Evolutionary conservation across 2,797 vertebrate genomes (phyloP), one percentile per base, ranked within the genome.

Genomic region (Phrynocephalus vlangalii): DNA sequence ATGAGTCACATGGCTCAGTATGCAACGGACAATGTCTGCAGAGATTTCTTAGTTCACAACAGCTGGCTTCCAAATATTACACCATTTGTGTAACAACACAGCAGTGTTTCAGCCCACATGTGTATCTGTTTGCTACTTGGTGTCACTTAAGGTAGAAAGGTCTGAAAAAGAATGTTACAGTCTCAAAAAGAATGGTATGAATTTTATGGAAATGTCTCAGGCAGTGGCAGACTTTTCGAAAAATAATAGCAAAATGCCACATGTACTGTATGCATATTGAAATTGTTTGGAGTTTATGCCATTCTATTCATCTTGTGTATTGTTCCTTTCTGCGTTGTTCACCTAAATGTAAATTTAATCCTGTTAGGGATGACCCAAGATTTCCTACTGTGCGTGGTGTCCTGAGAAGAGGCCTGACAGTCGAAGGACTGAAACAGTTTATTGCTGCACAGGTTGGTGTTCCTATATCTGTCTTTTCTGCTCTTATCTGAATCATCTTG

Each of bases 301-400:
- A 26, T 79, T 63, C 52, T 26, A 3, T 16, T 77, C 26, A 67
- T 30, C 7, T 10, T 50, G 22, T 79, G 75, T 8, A 6, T 20
- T 48, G 1, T n/a, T 13, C 8, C 82, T 91, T 66, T 80, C 38
- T 80, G 15, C 13, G 67, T 22, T 76, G 48, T 75, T 81, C 70
- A 83, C 68, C 30, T 52, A 80, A 88, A 18, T 33, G 52, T 33
- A 75, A 1, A 44, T 72, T 67, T 13, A 10, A 92, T 82, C 91
- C 20, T 90, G 1, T 33, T 83, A 99, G 99, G 99, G 99, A 99
- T 87, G 99, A 99, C 94, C 99, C 99, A 68, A 97, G 99, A n/a
- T 99, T 99, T 94, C 99, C 99, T 48, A 99, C 99, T 0, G 99
- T 99, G 3, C 98, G 99, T 92, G 99, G 99, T 18, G 98, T 99